Base-by-base conservation (phyloP, 2,888 invertebrate genomes). In the Perizoma affinitatum region DNA sequence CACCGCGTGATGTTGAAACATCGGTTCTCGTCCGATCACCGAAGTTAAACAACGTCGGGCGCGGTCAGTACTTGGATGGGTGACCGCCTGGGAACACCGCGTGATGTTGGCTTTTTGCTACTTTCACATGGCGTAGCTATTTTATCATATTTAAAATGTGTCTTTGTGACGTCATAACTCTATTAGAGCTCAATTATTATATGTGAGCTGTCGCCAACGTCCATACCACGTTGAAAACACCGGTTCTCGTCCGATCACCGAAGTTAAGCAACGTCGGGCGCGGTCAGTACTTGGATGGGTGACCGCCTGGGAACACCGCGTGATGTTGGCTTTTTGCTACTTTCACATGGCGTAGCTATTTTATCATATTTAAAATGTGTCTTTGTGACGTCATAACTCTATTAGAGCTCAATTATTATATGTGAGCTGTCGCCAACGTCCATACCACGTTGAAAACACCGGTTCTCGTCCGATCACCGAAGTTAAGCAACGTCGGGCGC, bases 191-290 rank as follows among this genome's bases (percentile, higher is more conserved):
- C 22, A 2, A 22, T 22, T 22, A 22, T 22, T 22, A n/a, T n/a
- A n/a, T n/a, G n/a, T n/a, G 9, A 8, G 0, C 11, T 11, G 6
- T 64, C 48, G 77, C 74, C 79, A 79, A 79, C 79, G 85, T 85
- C 84, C 87, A 87, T 85, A 88, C 87, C 79, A 88, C 79, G 85
- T 86, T 88, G 86, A 87, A 86, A 70, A 84, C 87, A 87, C 88
- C 86, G 87, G 86, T 86, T 88, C 87, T 88, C 88, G 87, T 89
- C 88, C 87, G 88, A 89, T 89, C 88, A 89, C 89, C 87, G 88
- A 88, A 88, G 87, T 88, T 86, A 89, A 87, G 87, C 87, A 88
- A 86, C 87, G 82, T 88, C 84, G 87, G 88, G 87, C 87, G 87
- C 77, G 84, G 84, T 89, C 84, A 88, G 88, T 89, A 89, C 88